Evolutionary conservation across 2,113 vertebrate genomes (phyloP).

Genomic region (Zosterops japonicus): DNA sequence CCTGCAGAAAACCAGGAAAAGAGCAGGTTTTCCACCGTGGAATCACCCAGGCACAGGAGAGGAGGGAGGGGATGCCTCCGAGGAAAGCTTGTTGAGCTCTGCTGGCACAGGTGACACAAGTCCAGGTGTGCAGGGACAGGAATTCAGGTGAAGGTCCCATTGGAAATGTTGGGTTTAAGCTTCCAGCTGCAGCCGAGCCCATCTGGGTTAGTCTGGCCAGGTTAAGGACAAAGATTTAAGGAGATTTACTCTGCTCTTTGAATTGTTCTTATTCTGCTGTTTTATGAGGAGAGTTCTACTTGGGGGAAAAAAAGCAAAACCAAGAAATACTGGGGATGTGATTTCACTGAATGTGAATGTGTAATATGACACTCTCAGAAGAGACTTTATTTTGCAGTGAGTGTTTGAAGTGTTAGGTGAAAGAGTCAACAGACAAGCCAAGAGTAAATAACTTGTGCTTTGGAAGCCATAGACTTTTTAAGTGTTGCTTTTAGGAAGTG

Average conservation of each 20-base stretch:
- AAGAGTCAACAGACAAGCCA: not conserved
- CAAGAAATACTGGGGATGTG: not conserved
- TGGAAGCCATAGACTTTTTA: not conserved
- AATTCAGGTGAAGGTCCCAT: fast-evolving
- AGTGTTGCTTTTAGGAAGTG: not conserved
- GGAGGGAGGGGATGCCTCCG: not conserved
- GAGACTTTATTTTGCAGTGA: not conserved
- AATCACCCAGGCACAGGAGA: fast-evolving
- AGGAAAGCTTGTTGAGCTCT: not conserved
- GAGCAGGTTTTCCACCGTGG: not conserved
- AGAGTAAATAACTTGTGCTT: not conserved
- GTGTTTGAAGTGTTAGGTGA: not conserved
- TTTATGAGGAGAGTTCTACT: not conserved
- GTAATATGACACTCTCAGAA: not conserved
- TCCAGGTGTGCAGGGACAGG: not conserved
- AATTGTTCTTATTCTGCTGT: not conserved
- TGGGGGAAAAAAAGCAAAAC: not conserved
- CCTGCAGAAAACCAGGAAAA: not conserved
- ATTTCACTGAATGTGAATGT: not conserved
- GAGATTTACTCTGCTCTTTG: not conserved
- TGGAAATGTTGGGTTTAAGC: fast-evolving
- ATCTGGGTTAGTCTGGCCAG: not conserved
- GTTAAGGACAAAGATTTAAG: not conserved
- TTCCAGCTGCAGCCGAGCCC: not conserved
- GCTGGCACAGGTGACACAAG: not conserved